Evolutionary conservation across 2,113 vertebrate genomes (phyloP), one percentile per base, ranked within the genome.

Genomic region (Geococcyx californianus): DNA sequence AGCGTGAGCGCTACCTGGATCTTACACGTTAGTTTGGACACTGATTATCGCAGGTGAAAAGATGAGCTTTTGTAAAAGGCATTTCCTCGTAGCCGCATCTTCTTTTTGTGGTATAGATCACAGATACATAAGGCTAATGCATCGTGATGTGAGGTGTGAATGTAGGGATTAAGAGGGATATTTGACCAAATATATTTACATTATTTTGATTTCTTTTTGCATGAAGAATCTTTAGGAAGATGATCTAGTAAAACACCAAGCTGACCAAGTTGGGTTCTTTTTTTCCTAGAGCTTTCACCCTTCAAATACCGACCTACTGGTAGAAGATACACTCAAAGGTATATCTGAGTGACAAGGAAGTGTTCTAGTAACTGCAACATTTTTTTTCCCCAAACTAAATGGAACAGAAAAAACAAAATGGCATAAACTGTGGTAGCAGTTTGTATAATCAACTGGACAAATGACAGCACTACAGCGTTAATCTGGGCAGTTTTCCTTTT

Each of bases 11-110:
- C 24, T 25, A 8, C 13, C 18, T 76, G 23, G 16, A 9, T 79
- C 60, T 36, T 31, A 24, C 28, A 3, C 4, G 0, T 40, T 34
- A 2, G 45, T 74, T 60, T 38, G 52, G 64, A 10, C 8, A 0
- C 34, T 26, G 33, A 13, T 18, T 12, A 47, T 56, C 40, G 8
- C 3, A 19, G 29, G 49, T 76, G 63, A 42, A 66, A 60, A 67
- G 28, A 31, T 17, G 11, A 8, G 25, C 0, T 60, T 44, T 63
- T 76, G 31, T 85, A 28, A 44, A 23, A 73, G 49, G 34, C 44
- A 11, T 0, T 40, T 79, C 23, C 28, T 54, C 20, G 0, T 56
- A 42, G 26, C 8, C 29, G 44, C 3, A 7, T 29, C 17, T 63
- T 63, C 20, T 44, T 60, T n/a, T 75, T 70, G 66, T 75, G 16